Evolutionary conservation across 1,140 invertebrate species (phyloP), one percentile per base, ranked within the genome.

Genomic region (Carcinoscorpius rotundicauda): DNA sequence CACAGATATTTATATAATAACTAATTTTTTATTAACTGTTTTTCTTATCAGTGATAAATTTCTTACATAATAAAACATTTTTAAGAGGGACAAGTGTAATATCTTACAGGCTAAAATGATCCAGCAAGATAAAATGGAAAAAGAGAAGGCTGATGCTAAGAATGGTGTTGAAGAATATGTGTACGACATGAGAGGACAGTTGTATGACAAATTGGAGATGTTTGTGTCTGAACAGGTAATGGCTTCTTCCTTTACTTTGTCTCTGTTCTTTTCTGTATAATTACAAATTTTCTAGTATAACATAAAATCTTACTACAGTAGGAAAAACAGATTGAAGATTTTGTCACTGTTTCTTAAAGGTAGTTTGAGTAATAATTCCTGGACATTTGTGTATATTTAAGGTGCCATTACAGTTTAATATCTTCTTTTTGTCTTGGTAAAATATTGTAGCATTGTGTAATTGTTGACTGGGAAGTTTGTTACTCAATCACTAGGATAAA

Each of bases 161-260:
- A 99, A 99, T 79, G 88, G 92, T 4, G 82, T 99, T 1, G 97
- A 99, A 78, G 97, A 99, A 78, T 99, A 97, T 74, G 91, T 99
- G 11, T 99, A 99, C 75, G 94, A 98, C 70, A 82, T 97, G 75
- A 82, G 97, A 63, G 86, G 87, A 49, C 93, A 94, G 75, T 72
- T 96, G 10, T 82, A 78, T 5, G 87, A 86, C 64, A 81, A 87
- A 49, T 79, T 93, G 49, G 86, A 86, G 64, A 80, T 83, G 5
- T 98, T 85, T 73, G 82, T 95, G 3, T 79, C 83, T 4, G 87
- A 92, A 65, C 74, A 79, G 5, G 87, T 91, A 65, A 68, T 71
- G 64, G 52, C 10, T 51, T 29, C 29, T 29, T 29, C 29, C 29
- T 29, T 29, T 29, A 29, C 0, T 29, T 29, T 29, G 29, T 29